Evolutionary conservation across 2,797 vertebrate genomes (phyloP).

Genomic region (Aulostomus chinensis): DNA sequence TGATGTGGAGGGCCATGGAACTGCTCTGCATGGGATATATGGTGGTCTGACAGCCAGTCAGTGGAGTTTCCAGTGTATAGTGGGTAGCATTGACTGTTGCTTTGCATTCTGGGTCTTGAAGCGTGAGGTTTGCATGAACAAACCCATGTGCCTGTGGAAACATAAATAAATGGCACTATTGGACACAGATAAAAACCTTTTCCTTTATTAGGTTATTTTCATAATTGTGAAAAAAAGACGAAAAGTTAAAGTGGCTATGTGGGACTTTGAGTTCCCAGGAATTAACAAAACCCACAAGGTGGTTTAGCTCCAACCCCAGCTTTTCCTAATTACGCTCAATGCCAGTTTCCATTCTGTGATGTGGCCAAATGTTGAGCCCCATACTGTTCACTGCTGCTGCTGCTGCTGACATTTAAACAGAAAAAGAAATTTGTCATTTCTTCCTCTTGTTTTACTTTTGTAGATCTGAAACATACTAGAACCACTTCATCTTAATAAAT

Average conservation of each 20-base stretch:
- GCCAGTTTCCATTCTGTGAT: conserved; percentile 72
- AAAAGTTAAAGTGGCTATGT: conserved; percentile 16
- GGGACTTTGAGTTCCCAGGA: conserved; percentile 51
- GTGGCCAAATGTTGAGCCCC: no score
- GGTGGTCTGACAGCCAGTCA: conserved; percentile 85
- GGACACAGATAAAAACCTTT: conserved; percentile 29
- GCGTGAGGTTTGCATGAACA: conserved; percentile 84
- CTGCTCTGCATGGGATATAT: conserved; percentile 58
- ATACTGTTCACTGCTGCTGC: no score
- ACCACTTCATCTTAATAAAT: background rate
- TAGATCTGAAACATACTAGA: background rate
- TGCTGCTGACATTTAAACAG: no score
- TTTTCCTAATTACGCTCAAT: conserved; percentile 59
- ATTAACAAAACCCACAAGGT: conserved; percentile 69
- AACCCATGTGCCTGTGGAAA: conserved; percentile 82
- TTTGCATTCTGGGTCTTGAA: conserved; percentile 90
- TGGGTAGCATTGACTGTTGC: conserved; percentile 90
- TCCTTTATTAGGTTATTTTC: conserved; percentile 48
- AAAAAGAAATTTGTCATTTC: no score
- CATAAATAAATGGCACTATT: conserved; percentile 25
- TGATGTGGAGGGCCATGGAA: conserved; percentile 84
- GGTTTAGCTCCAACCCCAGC: conserved; percentile 52
- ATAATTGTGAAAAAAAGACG: conserved; percentile 25
- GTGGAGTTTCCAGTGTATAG: conserved; percentile 90
- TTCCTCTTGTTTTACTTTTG: conserved; percentile 12